A percentile compares a stretch with the other conserved stretches of the same genome.
Evolutionary conservation across 30 jellyfish, hydroid and myxozoan species (phyloP).

Genomic region (Aurelia sp.): DNA sequence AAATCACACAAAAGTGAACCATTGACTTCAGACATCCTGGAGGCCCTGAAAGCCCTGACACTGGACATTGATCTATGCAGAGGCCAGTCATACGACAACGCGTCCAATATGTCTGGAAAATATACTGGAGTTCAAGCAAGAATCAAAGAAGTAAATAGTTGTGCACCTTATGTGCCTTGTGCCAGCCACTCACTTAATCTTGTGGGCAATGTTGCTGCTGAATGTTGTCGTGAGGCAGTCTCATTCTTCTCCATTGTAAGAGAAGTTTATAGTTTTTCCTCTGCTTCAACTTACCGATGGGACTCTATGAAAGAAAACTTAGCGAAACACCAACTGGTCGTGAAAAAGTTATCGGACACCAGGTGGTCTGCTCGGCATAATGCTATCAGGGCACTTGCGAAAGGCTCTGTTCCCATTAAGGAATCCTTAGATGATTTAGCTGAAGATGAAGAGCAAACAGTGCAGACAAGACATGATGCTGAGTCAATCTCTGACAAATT

Average conservation of each 20-base stretch:
- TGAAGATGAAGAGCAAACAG: constrained; percentile 63
- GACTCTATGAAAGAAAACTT: constrained; percentile 55
- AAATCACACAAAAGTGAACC: constrained; percentile 56
- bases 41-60: constrained; percentile 34
- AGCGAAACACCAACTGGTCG: constrained; percentile 65
- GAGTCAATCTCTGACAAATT: constrained; percentile 38
- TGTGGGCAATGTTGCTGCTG: constrained; percentile 76
- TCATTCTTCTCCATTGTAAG: constrained; percentile 57
- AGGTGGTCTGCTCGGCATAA: constrained; percentile 69
- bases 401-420: constrained; percentile 34
- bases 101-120: constrained; percentile 78
- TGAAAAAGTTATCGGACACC: constrained; percentile 64
- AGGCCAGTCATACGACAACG: constrained; percentile 83
- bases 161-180: constrained; percentile 66
- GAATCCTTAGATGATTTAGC: constrained; percentile 59
- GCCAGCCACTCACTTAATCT: constrained; percentile 56
- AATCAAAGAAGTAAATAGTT: constrained; percentile 51
- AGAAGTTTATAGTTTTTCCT: constrained; percentile 52
- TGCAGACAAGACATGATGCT: constrained; percentile 67
- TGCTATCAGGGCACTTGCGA: constrained; percentile 70
- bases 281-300: constrained; percentile 70
- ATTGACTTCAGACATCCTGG: constrained; percentile 42
- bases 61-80: constrained; percentile 55
- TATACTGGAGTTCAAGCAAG: constrained; percentile 74
- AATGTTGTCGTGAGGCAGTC: constrained; percentile 73